A percentile compares a stretch with the other conserved stretches of the same genome.
These are phyloP conservation scores for Andrena hattorfiana DNA, from an alignment of 2,888 invertebrate genomes.

Conservation along the genomic window DNA sequence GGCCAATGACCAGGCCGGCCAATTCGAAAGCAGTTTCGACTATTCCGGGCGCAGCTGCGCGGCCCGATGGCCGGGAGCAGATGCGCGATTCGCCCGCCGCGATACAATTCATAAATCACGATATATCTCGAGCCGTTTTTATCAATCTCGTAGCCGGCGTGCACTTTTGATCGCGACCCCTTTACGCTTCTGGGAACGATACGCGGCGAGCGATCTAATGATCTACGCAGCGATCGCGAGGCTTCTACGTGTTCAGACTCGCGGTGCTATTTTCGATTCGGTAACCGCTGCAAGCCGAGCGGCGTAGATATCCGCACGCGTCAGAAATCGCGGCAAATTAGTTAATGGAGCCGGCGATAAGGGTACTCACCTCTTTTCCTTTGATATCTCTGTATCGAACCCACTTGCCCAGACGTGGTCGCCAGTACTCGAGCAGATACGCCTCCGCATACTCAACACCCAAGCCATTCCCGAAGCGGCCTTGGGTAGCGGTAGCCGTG, in stretches of 20 bases:
- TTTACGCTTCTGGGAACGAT: slow-evolving; percentile 23
- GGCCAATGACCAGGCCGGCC: slow-evolving; percentile 73
- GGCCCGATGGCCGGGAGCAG: slow-evolving; percentile 50
- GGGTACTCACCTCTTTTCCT: slow-evolving; percentile 87
- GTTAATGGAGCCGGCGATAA: slow-evolving; percentile 31
- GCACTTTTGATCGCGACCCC: slow-evolving; percentile 46
- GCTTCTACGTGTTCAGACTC: not conserved
- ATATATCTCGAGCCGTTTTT: slow-evolving; percentile 73
- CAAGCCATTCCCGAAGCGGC: slow-evolving; percentile 90
- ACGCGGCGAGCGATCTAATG: not conserved
- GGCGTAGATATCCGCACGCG: not conserved
- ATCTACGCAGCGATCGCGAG: not conserved
- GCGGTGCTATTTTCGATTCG: not conserved
- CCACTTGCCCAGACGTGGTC: slow-evolving; percentile 88
- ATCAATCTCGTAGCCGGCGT: slow-evolving; percentile 36
- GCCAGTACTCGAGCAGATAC: slow-evolving; percentile 88
- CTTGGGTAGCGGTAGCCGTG: slow-evolving; percentile 89
- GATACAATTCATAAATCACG: slow-evolving; percentile 74
- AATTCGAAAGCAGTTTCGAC: slow-evolving; percentile 68
- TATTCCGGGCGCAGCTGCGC: slow-evolving; percentile 59
- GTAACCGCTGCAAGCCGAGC: not conserved
- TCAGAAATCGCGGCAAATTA: slow-evolving; percentile 22
- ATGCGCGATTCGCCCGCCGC: slow-evolving; percentile 45
- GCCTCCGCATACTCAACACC: slow-evolving; percentile 89
- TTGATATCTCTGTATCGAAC: slow-evolving; percentile 87